These are phyloP conservation scores for Caiman crocodilus DNA, from an alignment of 2,797 vertebrate species.

Conservation along the genomic window DNA sequence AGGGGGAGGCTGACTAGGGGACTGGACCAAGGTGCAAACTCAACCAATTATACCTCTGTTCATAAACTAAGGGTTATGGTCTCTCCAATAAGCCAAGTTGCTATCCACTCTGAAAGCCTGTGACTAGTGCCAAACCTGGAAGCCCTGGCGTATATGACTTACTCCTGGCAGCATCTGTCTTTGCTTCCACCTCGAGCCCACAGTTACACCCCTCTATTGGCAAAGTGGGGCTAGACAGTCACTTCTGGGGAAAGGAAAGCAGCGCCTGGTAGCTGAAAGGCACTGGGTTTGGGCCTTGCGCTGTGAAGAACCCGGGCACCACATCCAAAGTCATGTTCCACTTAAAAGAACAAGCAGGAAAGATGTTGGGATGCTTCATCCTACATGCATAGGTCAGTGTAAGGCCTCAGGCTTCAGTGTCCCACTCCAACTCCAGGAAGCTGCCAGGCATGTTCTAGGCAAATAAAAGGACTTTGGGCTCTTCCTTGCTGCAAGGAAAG, in stretches of 20 bases:
- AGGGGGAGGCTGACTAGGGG: too few species aligned
- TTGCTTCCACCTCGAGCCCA: not conserved
- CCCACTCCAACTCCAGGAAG: not conserved
- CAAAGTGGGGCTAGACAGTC: not conserved
- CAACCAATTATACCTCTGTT: too few species aligned
- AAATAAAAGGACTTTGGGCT: not conserved
- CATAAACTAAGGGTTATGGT: not conserved
- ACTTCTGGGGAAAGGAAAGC: not conserved
- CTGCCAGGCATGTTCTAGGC: not conserved
- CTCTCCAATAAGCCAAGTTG: not conserved
- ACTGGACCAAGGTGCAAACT: too few species aligned
- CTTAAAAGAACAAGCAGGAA: not conserved
- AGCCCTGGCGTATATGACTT: not conserved
- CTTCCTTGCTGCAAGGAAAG: not conserved
- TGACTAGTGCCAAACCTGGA: not conserved
- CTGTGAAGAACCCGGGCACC: not conserved
- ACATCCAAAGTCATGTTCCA: not conserved
- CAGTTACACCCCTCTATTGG: not conserved
- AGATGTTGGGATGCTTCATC: not conserved
- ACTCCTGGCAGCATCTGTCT: not conserved
- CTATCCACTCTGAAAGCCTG: not conserved
- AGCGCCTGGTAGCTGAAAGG: not conserved
- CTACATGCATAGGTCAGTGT: not conserved
- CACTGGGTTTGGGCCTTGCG: not conserved
- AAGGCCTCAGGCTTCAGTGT: not conserved